These are phyloP conservation scores for Pseudomyrmex sp. DNA, from an alignment of 1,140 invertebrate species.

Conservation along the genomic window DNA sequence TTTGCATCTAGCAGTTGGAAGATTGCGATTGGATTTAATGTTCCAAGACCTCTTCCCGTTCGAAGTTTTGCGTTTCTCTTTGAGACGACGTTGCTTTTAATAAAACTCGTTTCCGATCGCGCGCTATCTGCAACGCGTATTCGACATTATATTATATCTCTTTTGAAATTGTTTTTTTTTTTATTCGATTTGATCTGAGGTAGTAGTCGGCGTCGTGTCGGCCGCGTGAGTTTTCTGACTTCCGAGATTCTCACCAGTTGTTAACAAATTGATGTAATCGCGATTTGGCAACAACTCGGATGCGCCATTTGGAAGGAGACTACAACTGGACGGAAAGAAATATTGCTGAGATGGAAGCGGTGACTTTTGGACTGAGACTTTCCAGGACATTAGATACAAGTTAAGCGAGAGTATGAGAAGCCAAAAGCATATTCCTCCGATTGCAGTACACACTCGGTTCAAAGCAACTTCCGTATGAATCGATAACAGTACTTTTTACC, in stretches of 20 bases:
- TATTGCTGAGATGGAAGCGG: not conserved
- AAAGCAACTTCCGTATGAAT: not conserved
- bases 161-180: not conserved
- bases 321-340: slow-evolving; percentile 24
- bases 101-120: slow-evolving; percentile 37
- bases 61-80: not conserved
- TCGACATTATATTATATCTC: slow-evolving; percentile 32
- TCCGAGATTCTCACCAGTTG: not conserved
- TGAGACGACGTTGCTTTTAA: slow-evolving; percentile 42
- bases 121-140: not conserved
- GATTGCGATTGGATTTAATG: slow-evolving; percentile 28
- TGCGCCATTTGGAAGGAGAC: slow-evolving; percentile 9
- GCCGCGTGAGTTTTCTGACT: not conserved
- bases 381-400: slow-evolving; percentile 33
- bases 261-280: slow-evolving; percentile 36
- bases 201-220: too few species aligned
- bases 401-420: slow-evolving; percentile 5
- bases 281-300: slow-evolving; percentile 27
- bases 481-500: too few species aligned
- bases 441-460: not conserved
- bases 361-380: slow-evolving; percentile 21
- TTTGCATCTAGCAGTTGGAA: slow-evolving; percentile 21
- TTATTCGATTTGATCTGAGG: too few species aligned
- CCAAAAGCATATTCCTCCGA: not conserved
- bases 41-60: not conserved